Evolutionary conservation across 2,113 vertebrate genomes (phyloP), one percentile per base, ranked within the genome.

Genomic region (Ceyx melanurus): DNA sequence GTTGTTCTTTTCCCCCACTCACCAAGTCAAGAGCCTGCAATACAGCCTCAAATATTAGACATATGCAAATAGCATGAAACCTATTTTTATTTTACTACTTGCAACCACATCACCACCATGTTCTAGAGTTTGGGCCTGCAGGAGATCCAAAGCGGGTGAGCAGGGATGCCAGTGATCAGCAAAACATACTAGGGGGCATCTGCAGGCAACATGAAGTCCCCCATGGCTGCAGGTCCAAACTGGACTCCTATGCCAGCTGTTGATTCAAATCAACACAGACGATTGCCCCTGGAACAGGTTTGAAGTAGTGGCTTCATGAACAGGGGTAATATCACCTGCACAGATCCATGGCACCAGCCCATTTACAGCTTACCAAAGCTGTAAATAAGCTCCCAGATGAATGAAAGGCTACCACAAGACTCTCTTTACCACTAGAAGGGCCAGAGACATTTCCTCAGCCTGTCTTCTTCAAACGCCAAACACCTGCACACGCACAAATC

Each of bases 21-120:
- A 53, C 15, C 35, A 43, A 61, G 23, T 20, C 42, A 40, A 0
- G 0, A 88, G 66, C 12, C 45, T 51, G 21, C 35, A 62, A 28
- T 2, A 37, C 0, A 8, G 51, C 43, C 60, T 40, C 72, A 25
- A 65, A 66, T 28, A 60, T 42, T 50, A 75, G 31, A 57, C 20
- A 26, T 12, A 13, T 28, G 15, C 62, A 48, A 61, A 45, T 35
- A 31, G n/a, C 40, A 50, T 3, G n/a, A 61, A 56, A 50, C 8
- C 35, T 17, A 3, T 54, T 33, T 45, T 15, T 64, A 12, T 51
- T 42, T 74, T 33, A 51, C 29, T 10, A 4, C 19, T 50, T 57
- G 45, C 29, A 84, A 37, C 19, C 28, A 58, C 17, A 50, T 13
- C 31, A 90, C 8, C 40, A 65, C 22, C 28, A 15, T 1, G 4